phyloP scores from a whole-genome alignment of 2,888 invertebrate species.

The Pristionchus maxplancki region DNA sequence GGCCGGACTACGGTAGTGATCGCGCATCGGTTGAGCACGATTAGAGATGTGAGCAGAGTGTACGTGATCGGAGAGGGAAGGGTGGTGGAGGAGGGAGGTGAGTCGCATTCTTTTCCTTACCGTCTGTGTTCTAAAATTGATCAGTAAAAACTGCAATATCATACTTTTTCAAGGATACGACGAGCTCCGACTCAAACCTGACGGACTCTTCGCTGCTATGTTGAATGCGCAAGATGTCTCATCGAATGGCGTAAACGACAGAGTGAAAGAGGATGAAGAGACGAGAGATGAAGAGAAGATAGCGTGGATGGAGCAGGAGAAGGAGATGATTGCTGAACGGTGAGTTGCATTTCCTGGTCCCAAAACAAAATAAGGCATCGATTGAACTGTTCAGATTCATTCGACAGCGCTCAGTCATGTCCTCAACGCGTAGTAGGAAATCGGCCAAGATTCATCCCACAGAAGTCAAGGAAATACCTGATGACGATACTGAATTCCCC shows the following conservation, averaged over 20 bases:
- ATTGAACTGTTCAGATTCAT: no score
- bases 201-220: background rate
- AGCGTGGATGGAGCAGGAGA: background rate
- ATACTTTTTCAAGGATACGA: no score
- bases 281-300: background rate
- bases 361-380: no score
- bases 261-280: no score
- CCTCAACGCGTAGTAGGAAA: background rate
- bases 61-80: background rate
- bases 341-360: no score
- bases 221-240: background rate
- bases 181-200: background rate
- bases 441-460: background rate
- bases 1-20: constrained; percentile 30
- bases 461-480: background rate
- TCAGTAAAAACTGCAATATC: no score
- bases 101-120: background rate
- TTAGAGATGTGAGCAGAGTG: background rate
- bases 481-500: background rate
- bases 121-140: no score
- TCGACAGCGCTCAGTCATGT: background rate
- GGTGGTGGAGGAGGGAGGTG: constrained; percentile 25
- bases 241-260: background rate
- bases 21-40: constrained; percentile 35
- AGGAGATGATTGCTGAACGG: background rate